Conservation (phyloP, 2,113 vertebrate species). For the Albula goreensis region DNA sequence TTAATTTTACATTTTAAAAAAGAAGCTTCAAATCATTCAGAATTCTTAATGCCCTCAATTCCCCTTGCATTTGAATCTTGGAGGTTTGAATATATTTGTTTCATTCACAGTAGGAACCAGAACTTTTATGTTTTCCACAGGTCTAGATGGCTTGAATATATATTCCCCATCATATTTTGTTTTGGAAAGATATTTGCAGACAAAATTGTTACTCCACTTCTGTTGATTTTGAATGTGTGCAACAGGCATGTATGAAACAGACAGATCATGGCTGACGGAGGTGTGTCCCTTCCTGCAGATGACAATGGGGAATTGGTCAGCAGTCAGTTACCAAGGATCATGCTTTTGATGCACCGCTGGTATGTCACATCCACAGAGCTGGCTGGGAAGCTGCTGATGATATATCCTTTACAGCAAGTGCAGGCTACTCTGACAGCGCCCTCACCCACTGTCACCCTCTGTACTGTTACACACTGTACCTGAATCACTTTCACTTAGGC, state of each 20-base stretch:
- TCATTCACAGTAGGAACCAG: too few species aligned
- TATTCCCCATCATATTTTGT: too few species aligned
- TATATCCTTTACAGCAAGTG: constrained; percentile 82
- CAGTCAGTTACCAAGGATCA: constrained; percentile 81
- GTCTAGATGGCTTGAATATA: too few species aligned
- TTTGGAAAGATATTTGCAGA: too few species aligned
- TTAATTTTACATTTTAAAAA: too few species aligned
- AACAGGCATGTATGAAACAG: not conserved
- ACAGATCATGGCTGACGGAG: not conserved
- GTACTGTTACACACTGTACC: not conserved
- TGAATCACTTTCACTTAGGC: not conserved
- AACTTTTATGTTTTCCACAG: too few species aligned
- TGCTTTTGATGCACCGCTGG: constrained; percentile 97
- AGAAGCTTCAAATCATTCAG: too few species aligned
- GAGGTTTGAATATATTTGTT: too few species aligned
- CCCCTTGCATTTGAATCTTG: too few species aligned
- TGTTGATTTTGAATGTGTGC: too few species aligned
- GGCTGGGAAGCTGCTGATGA: constrained; percentile 86
- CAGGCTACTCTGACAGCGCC: not conserved
- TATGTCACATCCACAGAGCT: constrained; percentile 90
- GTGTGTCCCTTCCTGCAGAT: constrained; percentile 70
- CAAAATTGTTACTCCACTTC: not conserved
- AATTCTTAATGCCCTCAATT: too few species aligned
- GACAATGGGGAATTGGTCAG: constrained; percentile 77
- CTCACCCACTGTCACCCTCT: not conserved